Evolutionary conservation across 1,140 invertebrate genomes (phyloP).

Genomic region (Zophobas morio): DNA sequence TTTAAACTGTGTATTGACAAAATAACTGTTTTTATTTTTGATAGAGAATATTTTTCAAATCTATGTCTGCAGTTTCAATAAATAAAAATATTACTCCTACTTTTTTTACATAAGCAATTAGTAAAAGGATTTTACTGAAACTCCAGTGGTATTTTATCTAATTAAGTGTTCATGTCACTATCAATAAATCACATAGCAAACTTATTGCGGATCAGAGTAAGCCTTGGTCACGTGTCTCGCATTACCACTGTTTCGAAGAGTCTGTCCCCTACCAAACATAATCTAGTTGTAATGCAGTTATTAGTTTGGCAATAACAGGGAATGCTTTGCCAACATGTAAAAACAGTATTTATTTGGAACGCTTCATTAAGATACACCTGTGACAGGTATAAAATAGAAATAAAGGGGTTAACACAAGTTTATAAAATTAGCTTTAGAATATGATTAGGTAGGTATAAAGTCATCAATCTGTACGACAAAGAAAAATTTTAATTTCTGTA

Average conservation of each 20-base stretch:
- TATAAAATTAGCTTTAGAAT: too few relatives aligned
- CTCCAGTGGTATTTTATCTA: conserved; percentile 43
- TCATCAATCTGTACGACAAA: too few relatives aligned
- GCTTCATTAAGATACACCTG: not conserved
- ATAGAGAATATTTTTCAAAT: too few relatives aligned
- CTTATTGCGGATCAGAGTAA: conserved; percentile 60
- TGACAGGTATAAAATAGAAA: not conserved
- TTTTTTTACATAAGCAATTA: too few relatives aligned
- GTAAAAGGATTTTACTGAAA: too few relatives aligned
- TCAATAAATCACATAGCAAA: conserved; percentile 60
- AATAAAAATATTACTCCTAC: too few relatives aligned
- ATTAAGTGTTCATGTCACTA: conserved; percentile 62
- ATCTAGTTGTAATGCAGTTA: conserved; percentile 57
- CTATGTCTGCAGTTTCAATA: too few relatives aligned
- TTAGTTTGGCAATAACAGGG: conserved; percentile 48
- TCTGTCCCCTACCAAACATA: conserved; percentile 52
- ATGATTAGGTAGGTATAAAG: too few relatives aligned
- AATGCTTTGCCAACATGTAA: conserved; percentile 7
- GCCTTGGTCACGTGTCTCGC: conserved; percentile 59
- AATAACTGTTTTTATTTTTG: too few relatives aligned
- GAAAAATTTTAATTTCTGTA: too few relatives aligned
- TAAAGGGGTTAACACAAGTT: not conserved
- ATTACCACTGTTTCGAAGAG: conserved; percentile 59
- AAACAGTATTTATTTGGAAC: conserved; percentile 15
- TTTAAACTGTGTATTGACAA: too few relatives aligned